These are phyloP conservation scores for Erebia ligea DNA, from an alignment of 2,888 invertebrate species.

Conservation along the genomic window DNA sequence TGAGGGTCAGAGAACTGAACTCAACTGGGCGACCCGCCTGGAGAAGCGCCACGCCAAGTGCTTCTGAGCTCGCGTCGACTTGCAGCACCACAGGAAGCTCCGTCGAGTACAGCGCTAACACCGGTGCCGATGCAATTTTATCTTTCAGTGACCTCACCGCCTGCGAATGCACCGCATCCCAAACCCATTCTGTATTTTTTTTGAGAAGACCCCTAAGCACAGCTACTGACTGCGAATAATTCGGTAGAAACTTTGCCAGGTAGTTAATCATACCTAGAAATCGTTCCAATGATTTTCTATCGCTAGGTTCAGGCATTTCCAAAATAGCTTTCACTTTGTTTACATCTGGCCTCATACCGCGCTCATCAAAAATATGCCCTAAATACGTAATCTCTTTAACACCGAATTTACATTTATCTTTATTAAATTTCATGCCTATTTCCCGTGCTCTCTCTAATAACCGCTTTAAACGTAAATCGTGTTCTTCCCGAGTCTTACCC, in stretches of 20 bases:
- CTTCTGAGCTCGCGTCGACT: background rate
- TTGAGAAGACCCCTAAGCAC: background rate
- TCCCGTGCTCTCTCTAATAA: too few species aligned
- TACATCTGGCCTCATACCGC: constrained; percentile 8
- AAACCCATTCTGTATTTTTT: background rate
- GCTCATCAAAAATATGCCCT: constrained; percentile 26
- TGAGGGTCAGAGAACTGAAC: background rate
- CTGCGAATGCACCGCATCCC: background rate
- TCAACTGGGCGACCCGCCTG: background rate
- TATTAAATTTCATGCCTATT: constrained; percentile 33
- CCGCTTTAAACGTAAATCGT: too few species aligned
- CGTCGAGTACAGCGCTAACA: background rate
- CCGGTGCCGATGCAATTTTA: background rate
- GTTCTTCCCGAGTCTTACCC: too few species aligned
- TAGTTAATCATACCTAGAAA: constrained; percentile 27
- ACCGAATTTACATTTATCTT: constrained; percentile 35
- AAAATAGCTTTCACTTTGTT: constrained; percentile 28
- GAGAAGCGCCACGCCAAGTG: constrained; percentile 4
- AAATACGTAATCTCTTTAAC: constrained; percentile 39
- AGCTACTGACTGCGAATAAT: constrained; percentile 21
- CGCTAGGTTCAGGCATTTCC: constrained; percentile 26
- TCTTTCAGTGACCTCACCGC: background rate
- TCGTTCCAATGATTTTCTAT: too few species aligned
- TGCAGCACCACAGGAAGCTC: background rate
- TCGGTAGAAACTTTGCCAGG: constrained; percentile 35